Base-by-base conservation (phyloP, 2,113 vertebrate genomes). In the Ptyas mucosa region DNA sequence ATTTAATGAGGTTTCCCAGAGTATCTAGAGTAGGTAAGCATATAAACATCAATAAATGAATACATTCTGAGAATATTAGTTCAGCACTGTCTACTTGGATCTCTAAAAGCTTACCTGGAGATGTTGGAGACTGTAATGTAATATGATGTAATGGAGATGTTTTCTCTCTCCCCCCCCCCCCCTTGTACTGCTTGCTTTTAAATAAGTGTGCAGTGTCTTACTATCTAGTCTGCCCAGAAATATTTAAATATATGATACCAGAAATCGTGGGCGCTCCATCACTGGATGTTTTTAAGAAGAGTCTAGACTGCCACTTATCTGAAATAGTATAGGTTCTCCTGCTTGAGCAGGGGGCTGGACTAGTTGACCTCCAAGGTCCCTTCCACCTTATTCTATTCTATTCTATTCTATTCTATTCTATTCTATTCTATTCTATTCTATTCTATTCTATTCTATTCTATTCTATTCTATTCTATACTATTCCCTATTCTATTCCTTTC, bases 161-260 rank as follows among this genome's bases (percentile, higher is more conserved):
- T 43, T 81, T 43, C 18, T 21, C 18, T 1, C 20, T 39, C n/a
- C 34, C 6, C 0, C 1, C 4, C 2, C 0, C 1, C 12, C 34
- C 21, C 3, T 43, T 39, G 1, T 43, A 21, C 75, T 43, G 8
- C 9, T 75, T 43, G n/a, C 8, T 51, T 75, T 75, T 34, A 75
- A 39, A 20, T 39, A 75, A 39, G 15, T 21, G 15, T 81, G 7
- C 34, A 81, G 18, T 39, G 18, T 20, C 69, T 39, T 81, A 39
- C 34, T 81, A 1, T 8, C 69, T n/a, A 81, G 34, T 8, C 18
- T 81, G 18, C 34, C 34, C 69, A 21, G 15, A 18, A 39, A 81
- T 81, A 81, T 81, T 81, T 81, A 39, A 39, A 39, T 81, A 21
- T 21, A 39, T 20, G 69, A n/a, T 5, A 61, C 1, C 57, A 61